Conservation (phyloP, 2,113 vertebrate species). For the Actenoides hombroni region DNA sequence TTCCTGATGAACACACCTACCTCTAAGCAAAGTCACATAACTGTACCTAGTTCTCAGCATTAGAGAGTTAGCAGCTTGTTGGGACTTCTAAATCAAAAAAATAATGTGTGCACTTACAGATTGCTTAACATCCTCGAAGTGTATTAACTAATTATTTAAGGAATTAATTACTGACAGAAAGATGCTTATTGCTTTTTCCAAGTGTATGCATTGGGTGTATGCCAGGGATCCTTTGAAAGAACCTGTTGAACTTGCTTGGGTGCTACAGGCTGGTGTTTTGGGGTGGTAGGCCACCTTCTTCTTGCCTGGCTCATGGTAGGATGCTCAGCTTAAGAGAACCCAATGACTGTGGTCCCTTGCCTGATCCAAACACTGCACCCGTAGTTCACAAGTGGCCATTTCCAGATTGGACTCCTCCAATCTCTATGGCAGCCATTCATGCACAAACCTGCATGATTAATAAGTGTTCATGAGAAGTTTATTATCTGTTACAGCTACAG, state of each 20-base stretch:
- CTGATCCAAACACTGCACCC: background rate
- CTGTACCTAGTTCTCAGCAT: too few relatives aligned
- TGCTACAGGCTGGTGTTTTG: background rate
- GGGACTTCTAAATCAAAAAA: background rate
- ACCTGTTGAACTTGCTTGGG: background rate
- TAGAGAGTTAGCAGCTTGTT: background rate
- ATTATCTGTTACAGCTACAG: background rate
- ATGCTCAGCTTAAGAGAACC: background rate
- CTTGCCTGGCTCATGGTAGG: background rate
- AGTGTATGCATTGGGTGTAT: background rate
- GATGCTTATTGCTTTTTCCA: background rate
- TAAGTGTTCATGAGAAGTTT: background rate
- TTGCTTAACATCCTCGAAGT: background rate
- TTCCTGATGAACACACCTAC: background rate
- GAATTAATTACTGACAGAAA: background rate
- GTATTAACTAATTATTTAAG: constrained; percentile 27
- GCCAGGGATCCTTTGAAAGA: background rate
- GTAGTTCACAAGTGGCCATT: background rate
- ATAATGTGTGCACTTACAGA: background rate
- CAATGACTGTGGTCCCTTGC: background rate
- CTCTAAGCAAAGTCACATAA: background rate
- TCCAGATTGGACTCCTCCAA: background rate
- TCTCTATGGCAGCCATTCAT: background rate
- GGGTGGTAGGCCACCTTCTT: background rate
- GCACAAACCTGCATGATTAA: background rate